Evolutionary conservation across 2,888 invertebrate species (phyloP), one percentile per base, ranked within the genome.

Genomic region (Theretra japonica): DNA sequence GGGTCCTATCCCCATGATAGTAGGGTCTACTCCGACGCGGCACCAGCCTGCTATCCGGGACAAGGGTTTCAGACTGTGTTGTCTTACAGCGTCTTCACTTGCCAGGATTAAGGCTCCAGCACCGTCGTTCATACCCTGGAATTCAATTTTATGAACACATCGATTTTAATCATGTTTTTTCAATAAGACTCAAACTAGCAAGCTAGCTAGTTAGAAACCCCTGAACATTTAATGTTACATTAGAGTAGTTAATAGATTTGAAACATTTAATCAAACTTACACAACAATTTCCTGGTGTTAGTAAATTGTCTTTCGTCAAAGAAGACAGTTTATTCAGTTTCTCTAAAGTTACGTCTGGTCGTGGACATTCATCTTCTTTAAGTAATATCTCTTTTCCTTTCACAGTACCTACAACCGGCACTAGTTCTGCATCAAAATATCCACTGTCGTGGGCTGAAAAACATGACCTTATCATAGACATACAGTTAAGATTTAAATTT

Each of bases 51-150:
- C 69, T 19, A 74, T 48, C 28, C 74, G n/a, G 15, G 72, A 28
- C 4, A 74, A 30, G 4, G 72, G 74, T 4, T 41, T 30, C 57
- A 72, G 65, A 7, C 53, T n/a, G 65, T 74, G 72, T 19, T 58
- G 15, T 4, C 4, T 60, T 7, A 72, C 25, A 48, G 74, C 72
- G 19, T 58, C 74, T 56, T 74, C 74, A 30, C 62, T 62, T 1
- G 69, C 69, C 17, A 74, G 57, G 28, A 74, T 62, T 0, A 74
- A 17, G n/a, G 73, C 72, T 8, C 60, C 60, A 41, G 72, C 73
- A 8, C 73, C 73, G 17, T 74, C 73, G 57, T 69, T 72, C 11
- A 70, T 30, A n/a, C 68, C 60, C 73, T 74, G 68, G 23, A 48
- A 41, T 33, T 33, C 0, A 33, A 33, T 33, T 33, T 7, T 28